Base-by-base conservation (phyloP, 2,113 vertebrate species). In the Myrmophylax atrothorax region DNA sequence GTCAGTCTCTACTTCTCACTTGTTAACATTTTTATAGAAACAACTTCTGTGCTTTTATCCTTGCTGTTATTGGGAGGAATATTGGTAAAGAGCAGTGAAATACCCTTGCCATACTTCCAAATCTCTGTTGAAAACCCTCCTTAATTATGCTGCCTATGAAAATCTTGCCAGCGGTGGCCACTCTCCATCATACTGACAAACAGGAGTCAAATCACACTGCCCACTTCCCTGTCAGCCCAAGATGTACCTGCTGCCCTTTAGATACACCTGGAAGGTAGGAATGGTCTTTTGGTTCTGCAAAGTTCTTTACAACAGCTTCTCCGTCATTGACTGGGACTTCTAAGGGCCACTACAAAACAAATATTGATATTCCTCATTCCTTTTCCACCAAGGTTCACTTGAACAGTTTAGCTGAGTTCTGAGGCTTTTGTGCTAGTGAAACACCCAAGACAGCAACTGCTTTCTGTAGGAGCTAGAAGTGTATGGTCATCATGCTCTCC, bases 11-110 rank as follows among this genome's bases (percentile, higher is more conserved):
- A 63, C 82, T 89, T 93, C 84, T 95, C 67, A 87, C 75, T 85
- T 83, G 70, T 85, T 93, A 95, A 85, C 72, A 40, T 93, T 94
- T 94, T 94, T 77, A 90, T 74, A 94, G 67, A 83, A 96, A 84
- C 47, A 68, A 42, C 56, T 86, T 91, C 56, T 93, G 82, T 49
- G 19, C 7, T 52, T 77, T 89, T 87, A 72, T 33, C 38, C 58
- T 70, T 80, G 20, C 42, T 84, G 44, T 55, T 90, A 35, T 19
- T 84, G 24, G 37, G 60, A 90, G 33, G 10, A 91, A 74, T 80
- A 24, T 79, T 69, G 63, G 26, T 87, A 82, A 96, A 69, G 59
- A 91, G 46, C 55, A 70, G 55, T 13, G 23, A 90, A 94, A 77
- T 29, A 37, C 50, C 33, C 31, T 83, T 59, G 50, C 76, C 76